Base-by-base conservation (phyloP, 2,888 invertebrate genomes). In the Hirtodrosophila alboralis region DNA sequence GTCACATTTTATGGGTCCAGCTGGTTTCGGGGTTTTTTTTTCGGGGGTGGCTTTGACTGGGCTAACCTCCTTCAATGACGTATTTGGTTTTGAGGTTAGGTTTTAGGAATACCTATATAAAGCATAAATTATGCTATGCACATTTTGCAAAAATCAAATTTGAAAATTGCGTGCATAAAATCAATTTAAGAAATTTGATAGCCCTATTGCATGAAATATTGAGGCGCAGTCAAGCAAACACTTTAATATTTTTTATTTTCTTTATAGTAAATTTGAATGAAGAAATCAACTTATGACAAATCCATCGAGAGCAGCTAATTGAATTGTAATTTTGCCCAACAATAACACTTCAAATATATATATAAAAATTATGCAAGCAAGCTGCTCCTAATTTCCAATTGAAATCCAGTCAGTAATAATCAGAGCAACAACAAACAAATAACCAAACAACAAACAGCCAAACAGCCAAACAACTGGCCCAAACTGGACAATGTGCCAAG, bases 311-410 rank as follows among this genome's bases (percentile, higher is more conserved):
- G 23, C 13, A 6, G 18, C 49, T 67, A 68, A 68, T 69, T 68
- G 49, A 57, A 47, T 48, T 64, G 57, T 49, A 34, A 45, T 53
- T 28, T 41, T 10, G 23, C 10, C 28, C 53, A 34, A 52, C 9
- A 14, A 8, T 30, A 28, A 23, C 10, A 23, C n/a, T n/a, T n/a
- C 12, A 38, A 43, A 36, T 7, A 43, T 31, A 43, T 18, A 27
- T 27, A 48, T 41, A 5, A 28, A 34, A 37, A 59, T 69, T 71
- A 69, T 65, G 68, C 66, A 69, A 69, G 66, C 53, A 13, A 28
- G 38, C 13, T 54, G 64, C 45, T 62, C 72, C 79, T 65, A 58
- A 75, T 81, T 66, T 56, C 52, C 57, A 72, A 80, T 61, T 62
- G 67, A 79, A 73, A 76, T 67, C 54, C 68, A 54, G 53, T 54